phyloP scores from a whole-genome alignment of 2,113 vertebrate genomes.

The Paracanthobrama guichenoti region DNA sequence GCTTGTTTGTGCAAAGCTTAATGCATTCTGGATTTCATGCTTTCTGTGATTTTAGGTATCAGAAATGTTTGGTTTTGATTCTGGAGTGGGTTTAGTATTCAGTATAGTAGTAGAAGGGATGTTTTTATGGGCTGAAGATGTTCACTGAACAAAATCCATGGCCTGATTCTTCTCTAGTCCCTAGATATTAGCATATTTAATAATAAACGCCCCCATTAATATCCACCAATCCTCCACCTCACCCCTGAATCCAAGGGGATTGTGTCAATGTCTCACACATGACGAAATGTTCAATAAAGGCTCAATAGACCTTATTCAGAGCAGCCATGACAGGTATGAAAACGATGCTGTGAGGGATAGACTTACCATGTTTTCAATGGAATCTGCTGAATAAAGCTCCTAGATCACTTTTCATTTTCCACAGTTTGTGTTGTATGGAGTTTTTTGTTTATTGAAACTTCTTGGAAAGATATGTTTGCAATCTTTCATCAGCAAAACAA shows the following conservation, averaged over 20 bases:
- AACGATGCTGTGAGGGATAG: too few relatives aligned
- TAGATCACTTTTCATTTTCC: too few relatives aligned
- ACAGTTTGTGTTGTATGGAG: too few relatives aligned
- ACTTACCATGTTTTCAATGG: too few relatives aligned
- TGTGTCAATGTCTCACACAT: not conserved
- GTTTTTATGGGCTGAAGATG: not conserved
- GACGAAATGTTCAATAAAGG: not conserved
- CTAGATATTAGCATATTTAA: slow-evolving; percentile 44
- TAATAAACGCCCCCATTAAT: slow-evolving; percentile 56
- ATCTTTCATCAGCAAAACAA: too few relatives aligned
- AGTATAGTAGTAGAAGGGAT: not conserved
- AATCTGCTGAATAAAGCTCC: too few relatives aligned
- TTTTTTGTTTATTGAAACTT: too few relatives aligned
- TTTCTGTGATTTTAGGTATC: slow-evolving; percentile 1
- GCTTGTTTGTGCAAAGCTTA: not conserved
- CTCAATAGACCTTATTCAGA: not conserved
- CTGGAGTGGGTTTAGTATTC: not conserved
- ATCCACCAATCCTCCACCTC: not conserved
- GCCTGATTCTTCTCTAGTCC: slow-evolving; percentile 39
- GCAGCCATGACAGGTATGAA: too few relatives aligned
- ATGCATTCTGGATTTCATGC: not conserved
- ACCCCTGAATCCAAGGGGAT: not conserved
- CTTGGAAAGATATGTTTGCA: too few relatives aligned
- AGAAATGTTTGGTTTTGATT: not conserved
- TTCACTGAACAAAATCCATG: slow-evolving; percentile 14